Percentiles rank a stretch among this genome's conserved stretches.
Evolutionary conservation across 2,888 invertebrate species (phyloP).

Genomic region (Tetramorium bicarinatum): DNA sequence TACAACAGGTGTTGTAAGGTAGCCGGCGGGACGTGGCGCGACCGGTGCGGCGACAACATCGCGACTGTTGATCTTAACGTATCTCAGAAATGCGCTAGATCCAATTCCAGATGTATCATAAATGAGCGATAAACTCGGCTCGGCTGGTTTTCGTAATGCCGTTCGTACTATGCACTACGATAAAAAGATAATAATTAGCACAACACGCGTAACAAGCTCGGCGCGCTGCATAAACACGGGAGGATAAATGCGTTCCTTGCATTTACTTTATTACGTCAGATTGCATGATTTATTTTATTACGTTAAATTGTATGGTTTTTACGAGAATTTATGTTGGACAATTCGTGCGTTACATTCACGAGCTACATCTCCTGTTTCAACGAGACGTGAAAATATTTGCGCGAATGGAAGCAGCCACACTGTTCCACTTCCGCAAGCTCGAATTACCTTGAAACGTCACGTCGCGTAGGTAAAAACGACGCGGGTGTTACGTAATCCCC

Average conservation of each 20-base stretch:
- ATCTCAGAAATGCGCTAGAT: not conserved
- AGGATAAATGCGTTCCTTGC: not conserved
- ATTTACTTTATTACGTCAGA: not conserved
- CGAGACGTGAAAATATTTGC: not conserved
- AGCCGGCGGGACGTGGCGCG: not conserved
- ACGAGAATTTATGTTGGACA: not conserved
- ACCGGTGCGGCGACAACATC: constrained; percentile 12
- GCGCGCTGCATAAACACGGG: not conserved
- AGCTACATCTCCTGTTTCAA: not conserved
- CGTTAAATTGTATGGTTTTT: not conserved
- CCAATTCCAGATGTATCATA: constrained; percentile 28
- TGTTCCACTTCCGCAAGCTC: not conserved
- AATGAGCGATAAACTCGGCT: not conserved
- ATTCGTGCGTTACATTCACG: not conserved
- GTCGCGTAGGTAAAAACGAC: constrained; percentile 31
- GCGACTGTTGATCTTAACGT: constrained; percentile 4
- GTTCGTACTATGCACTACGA: no score
- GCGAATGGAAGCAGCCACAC: not conserved
- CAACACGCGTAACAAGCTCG: not conserved
- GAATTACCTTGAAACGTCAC: constrained; percentile 47
- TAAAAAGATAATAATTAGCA: not conserved
- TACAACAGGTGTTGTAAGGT: constrained; percentile 9
- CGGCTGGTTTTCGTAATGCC: not conserved
- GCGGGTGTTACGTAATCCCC: constrained; percentile 8
- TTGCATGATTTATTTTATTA: not conserved